Evolutionary conservation across 2,888 invertebrate genomes (phyloP), one percentile per base, ranked within the genome.

Genomic region (Pheosia tremula): DNA sequence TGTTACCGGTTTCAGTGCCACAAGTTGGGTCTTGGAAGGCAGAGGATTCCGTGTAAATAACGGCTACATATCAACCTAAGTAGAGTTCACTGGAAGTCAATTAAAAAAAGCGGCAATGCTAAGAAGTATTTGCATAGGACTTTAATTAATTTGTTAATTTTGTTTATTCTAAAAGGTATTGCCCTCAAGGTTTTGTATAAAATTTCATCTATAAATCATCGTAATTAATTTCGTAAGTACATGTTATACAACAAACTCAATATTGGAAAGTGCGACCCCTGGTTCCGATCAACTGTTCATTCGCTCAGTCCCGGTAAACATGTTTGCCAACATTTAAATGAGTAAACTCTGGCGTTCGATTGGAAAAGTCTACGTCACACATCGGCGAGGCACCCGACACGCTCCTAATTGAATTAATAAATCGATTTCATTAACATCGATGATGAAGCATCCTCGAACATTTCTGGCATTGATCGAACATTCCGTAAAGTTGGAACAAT

Each of bases 381-480:
- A 68, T 78, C 62, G 72, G 61, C 66, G 60, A 56, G 66, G 47
- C 60, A 50, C 49, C 62, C 66, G 74, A 67, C 64, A 59, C 61
- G 73, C 58, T 70, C 66, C 64, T 74, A 74, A 77, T 69, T 68
- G 67, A 78, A 69, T 77, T 77, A 73, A 77, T 69, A 78, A 74
- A 68, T 76, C 66, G 65, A 68, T 76, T 74, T 75, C 72, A 81
- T 78, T 77, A 79, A 70, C 69, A 68, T 68, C 66, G 76, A 78
- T 80, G 81, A 80, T 75, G 67, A 68, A 77, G 68, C 72, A 74
- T 69, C 75, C 74, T 68, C 58, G 61, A 71, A 69, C 69, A 71
- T 67, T 67, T 67, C 57, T 62, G 75, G 71, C 80, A 78, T 71
- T 79, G 80, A 81, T 80, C 73, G 79, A 81, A 74, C 78, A 79